These are phyloP conservation scores for Coluber constrictor DNA, from an alignment of 2,797 vertebrate species.

Conservation along the genomic window DNA sequence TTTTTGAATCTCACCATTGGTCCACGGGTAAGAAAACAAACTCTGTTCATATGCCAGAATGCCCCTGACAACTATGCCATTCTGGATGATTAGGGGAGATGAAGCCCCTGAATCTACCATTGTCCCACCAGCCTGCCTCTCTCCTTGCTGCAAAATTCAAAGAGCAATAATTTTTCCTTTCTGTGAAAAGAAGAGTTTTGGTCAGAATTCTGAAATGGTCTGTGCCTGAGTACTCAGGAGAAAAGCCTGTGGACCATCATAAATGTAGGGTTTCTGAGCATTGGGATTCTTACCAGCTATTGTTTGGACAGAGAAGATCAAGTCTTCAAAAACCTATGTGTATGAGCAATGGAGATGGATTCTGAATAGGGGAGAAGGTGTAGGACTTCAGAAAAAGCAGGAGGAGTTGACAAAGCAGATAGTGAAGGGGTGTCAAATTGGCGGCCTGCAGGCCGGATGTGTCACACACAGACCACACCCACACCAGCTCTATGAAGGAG, in stretches of 20 bases:
- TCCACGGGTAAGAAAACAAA: background rate
- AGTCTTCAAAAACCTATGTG: background rate
- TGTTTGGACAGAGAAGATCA: background rate
- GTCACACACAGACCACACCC: rapidly evolving
- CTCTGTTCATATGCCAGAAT: background rate
- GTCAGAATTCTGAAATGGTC: background rate
- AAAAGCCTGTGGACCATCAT: background rate
- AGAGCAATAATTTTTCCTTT: background rate
- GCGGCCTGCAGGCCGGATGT: background rate
- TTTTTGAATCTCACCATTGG: too few species aligned
- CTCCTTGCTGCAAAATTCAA: background rate
- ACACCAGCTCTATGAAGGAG: background rate
- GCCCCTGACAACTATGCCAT: background rate
- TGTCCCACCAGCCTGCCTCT: background rate
- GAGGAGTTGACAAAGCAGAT: background rate
- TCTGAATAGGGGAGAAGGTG: background rate
- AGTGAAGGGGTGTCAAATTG: background rate
- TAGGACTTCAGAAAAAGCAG: background rate
- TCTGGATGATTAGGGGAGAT: background rate
- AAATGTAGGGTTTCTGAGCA: background rate
- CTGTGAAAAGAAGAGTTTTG: background rate
- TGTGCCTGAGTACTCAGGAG: background rate
- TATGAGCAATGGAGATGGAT: background rate
- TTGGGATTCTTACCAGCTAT: background rate
- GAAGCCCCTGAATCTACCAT: background rate